phyloP scores from a whole-genome alignment of 2,113 vertebrate genomes.

The Alces alces region DNA sequence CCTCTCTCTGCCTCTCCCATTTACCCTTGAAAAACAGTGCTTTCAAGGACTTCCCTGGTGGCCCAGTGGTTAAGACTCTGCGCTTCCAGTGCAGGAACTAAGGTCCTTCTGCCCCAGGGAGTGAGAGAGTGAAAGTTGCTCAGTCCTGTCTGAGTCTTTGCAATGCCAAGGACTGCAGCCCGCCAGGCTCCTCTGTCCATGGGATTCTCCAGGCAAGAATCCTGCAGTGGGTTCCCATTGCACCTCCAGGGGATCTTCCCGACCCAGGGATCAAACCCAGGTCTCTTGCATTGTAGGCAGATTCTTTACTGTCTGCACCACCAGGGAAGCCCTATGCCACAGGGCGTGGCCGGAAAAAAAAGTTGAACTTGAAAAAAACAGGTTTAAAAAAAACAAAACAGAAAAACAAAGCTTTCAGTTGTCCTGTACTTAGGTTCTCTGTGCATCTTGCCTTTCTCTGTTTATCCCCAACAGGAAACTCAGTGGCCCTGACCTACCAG shows the following conservation, averaged over 20 bases:
- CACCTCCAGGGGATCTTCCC: background rate
- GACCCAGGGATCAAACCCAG: background rate
- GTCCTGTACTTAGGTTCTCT: background rate
- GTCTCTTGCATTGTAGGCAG: background rate
- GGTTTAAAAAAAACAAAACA: background rate
- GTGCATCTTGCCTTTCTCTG: background rate
- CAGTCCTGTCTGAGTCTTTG: background rate
- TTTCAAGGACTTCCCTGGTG: background rate
- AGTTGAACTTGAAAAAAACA: background rate
- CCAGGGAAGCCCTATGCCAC: background rate
- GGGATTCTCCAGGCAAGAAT: background rate
- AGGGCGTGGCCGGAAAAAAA: background rate
- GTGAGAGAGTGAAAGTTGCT: background rate
- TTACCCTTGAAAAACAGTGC: background rate
- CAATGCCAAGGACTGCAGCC: background rate
- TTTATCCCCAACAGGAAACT: background rate
- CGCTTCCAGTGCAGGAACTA: rapidly evolving
- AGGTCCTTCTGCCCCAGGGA: background rate
- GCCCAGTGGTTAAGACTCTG: background rate
- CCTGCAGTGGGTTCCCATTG: background rate
- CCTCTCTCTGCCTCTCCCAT: background rate
- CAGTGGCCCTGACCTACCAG: background rate
- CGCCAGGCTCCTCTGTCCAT: background rate
- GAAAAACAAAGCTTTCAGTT: background rate
- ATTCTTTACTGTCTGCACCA: background rate